These are phyloP conservation scores for Drosophila neotestacea DNA, from an alignment of 2,888 invertebrate species.

Conservation along the genomic window DNA sequence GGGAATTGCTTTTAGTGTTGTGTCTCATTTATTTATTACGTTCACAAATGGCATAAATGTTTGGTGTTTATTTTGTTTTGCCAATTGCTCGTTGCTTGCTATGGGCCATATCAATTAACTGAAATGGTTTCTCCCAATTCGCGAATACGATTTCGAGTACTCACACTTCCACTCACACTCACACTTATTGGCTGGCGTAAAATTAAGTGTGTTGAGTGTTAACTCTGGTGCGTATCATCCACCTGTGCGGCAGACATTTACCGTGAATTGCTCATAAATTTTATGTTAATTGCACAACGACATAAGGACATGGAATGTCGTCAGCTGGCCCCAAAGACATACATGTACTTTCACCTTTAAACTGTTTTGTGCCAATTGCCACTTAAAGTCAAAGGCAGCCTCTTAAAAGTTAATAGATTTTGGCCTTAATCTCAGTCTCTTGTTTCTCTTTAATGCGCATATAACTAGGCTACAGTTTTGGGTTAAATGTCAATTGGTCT, in stretches of 20 bases:
- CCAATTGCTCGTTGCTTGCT: constrained; percentile 27
- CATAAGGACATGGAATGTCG: constrained; percentile 22
- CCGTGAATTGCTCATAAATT: constrained; percentile 69
- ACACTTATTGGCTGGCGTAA: constrained; percentile 31
- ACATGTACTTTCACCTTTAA: constrained; percentile 24
- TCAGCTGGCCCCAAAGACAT: constrained; percentile 42
- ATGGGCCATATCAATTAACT: constrained; percentile 71
- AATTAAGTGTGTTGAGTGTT: constrained; percentile 42
- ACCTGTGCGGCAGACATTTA: constrained; percentile 55
- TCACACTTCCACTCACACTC: not conserved
- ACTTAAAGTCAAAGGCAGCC: constrained; percentile 32
- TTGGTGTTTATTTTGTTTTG: constrained; percentile 32
- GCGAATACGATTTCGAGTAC: not conserved
- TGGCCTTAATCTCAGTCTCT: not conserved
- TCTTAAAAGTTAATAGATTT: constrained; percentile 35
- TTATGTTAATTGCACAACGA: constrained; percentile 66
- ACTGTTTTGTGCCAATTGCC: constrained; percentile 32
- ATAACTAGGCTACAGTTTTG: constrained; percentile 36
- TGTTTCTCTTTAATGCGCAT: constrained; percentile 2
- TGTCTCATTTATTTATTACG: constrained; percentile 19
- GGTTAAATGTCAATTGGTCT: constrained; percentile 1
- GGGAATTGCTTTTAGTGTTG: constrained; percentile 23
- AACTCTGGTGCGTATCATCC: constrained; percentile 25
- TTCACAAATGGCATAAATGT: constrained; percentile 27
- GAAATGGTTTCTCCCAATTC: constrained; percentile 40